Evolutionary conservation across 2,113 vertebrate genomes (phyloP), one percentile per base, ranked within the genome.

Genomic region (Ptilorrhoa leucosticta): DNA sequence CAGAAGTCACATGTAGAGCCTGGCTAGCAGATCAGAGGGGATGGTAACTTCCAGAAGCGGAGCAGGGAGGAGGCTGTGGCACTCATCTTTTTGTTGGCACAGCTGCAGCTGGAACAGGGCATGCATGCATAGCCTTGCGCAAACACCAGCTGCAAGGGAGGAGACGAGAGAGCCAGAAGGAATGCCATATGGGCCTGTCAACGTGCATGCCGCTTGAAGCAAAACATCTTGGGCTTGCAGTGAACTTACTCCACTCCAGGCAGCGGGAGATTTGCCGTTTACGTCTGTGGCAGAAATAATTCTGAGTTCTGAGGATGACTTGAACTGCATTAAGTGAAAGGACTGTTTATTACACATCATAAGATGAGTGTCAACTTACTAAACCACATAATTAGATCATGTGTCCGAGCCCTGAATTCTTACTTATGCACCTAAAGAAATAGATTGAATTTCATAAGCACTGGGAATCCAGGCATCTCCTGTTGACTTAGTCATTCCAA

Each of bases 351-450:
- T 65, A 91, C 48, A 82, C 81, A 89, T 79, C 87, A 60, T 58
- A 90, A 71, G 75, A 56, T 66, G 81, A 87, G 28, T 56, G 73
- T 89, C 94, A 93, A 2, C 92, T 95, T 95, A 44, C 78, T 87
- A 91, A 95, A 85, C 53, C 65, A 75, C 92, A 53, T 82, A 91
- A 89, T 87, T 89, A 87, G 53, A 60, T 79, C 65, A 37, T 68
- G 45, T 48, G 68, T 71, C 77, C 16, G 37, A 90, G 78, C n/a
- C 24, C 48, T 72, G 76, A 84, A 68, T 90, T 87, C 70, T 87
- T 85, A 58, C 40, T 87, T 90, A 39, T 76, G 61, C 92, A 95
- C 90, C 90, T 94, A 94, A 96, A 95, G 92, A 91, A 95, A 94
- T 37, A 94, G 90, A 97, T 90, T 65, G 70, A 91, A 83, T 96